Evolutionary conservation across 2,888 invertebrate genomes (phyloP), one percentile per base, ranked within the genome.

Genomic region (Tryphoninae sp.): DNA sequence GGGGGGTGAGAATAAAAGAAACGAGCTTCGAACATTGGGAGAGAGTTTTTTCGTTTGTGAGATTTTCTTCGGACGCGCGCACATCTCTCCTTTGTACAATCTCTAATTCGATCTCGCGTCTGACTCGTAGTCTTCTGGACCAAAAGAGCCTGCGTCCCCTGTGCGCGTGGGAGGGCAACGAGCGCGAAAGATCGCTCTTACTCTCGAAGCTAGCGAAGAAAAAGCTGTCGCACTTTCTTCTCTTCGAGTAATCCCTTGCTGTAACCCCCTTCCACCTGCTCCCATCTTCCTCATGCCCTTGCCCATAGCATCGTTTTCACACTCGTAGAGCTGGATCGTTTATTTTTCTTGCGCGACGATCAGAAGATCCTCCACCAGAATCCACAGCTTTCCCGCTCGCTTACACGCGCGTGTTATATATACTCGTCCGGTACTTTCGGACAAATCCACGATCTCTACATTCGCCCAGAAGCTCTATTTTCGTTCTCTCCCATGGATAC

Each of bases 91-190:
- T 16, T 58, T 51, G 13, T 64, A 58, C 61, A 65, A 81, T 81
- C 77, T 81, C 65, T 78, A 67, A 81, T 78, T 78, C 75, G 75
- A 82, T 82, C 76, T 55, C 40, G 49, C 58, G 75, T 61, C 45
- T 26, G 26, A 72, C 40, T 51, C 53, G 6, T 16, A n/a, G 65
- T 74, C 45, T 65, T 40, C 19, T 6, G 8, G 58, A 62, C 61
- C 16, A 49, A 62, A 53, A 62, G 62, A 53, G 49, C 53, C 4
- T 61, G 19, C 59, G 6, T 69, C 55, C 51, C 61, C 4, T 2
- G 4, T 23, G 49, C 16, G 33, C 33, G 58, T 22, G 40, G n/a
- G 45, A 67, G n/a, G 40, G 19, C 4, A 33, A 33, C 33, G 71
- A 42, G 68, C 26, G 68, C 33, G 64, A 73, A 69, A 74, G 42